These are phyloP conservation scores for Latrodectus geometricus DNA, from an alignment of 1,140 invertebrate species.

Conservation along the genomic window DNA sequence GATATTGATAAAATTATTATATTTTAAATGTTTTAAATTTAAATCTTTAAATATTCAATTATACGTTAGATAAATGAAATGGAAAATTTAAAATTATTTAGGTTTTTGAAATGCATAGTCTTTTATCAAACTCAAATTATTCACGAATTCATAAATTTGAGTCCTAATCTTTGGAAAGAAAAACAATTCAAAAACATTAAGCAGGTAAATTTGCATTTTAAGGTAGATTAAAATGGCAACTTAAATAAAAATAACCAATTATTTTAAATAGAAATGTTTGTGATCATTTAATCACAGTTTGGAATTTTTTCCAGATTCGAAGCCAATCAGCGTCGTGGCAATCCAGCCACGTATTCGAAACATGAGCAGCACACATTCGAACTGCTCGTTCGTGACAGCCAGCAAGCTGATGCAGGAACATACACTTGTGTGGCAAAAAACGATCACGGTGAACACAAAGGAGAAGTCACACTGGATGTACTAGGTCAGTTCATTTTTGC, in stretches of 20 bases:
- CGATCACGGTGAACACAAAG: slow-evolving; percentile 40
- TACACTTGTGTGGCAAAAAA: slow-evolving; percentile 49
- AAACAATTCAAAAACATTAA: too few species aligned
- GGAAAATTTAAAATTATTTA: too few species aligned
- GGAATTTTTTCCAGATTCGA: slow-evolving; percentile 40
- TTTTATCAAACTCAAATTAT: too few species aligned
- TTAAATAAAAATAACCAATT: background rate
- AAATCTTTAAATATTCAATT: too few species aligned
- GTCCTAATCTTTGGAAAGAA: too few species aligned
- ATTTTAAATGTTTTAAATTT: too few species aligned
- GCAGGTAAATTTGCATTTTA: too few species aligned
- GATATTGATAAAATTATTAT: too few species aligned
- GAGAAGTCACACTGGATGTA: slow-evolving; percentile 42
- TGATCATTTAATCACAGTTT: background rate
- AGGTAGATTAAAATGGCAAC: too few species aligned
- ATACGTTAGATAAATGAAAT: too few species aligned
- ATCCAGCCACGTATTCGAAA: background rate
- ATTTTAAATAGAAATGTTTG: background rate
- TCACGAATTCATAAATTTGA: too few species aligned
- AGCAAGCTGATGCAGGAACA: slow-evolving; percentile 36
- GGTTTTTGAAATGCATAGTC: too few species aligned
- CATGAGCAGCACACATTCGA: slow-evolving; percentile 45
- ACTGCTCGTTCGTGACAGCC: slow-evolving; percentile 41
- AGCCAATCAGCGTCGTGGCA: slow-evolving; percentile 27
- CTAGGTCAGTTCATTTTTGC: slow-evolving; percentile 18